Evolutionary conservation across 2,113 vertebrate genomes (phyloP).

Genomic region (Neotoma lepida): DNA sequence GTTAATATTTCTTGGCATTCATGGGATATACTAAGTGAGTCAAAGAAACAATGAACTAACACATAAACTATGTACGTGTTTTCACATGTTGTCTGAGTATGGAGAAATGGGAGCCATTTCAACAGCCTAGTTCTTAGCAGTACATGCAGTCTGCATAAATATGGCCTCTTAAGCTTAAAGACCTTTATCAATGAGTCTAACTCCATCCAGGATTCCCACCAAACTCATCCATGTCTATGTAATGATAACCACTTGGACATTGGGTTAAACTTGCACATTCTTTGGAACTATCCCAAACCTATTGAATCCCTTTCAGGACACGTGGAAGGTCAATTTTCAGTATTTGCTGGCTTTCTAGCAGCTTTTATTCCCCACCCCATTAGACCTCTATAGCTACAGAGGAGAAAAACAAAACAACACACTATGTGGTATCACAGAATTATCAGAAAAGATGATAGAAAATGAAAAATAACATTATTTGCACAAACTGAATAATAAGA

Average conservation of each 20-base stretch:
- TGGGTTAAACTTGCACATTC: background rate
- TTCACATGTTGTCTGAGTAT: background rate
- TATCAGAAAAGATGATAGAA: background rate
- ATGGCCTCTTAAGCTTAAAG: background rate
- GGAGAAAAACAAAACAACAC: background rate
- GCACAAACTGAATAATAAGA: background rate
- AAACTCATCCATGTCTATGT: background rate
- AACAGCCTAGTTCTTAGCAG: background rate
- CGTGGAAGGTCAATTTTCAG: background rate
- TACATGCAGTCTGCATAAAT: background rate
- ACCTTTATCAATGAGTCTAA: background rate
- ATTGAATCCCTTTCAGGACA: background rate
- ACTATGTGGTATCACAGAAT: too few species aligned
- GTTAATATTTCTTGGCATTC: background rate
- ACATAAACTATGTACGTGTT: background rate
- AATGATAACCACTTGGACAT: background rate
- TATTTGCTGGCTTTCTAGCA: background rate
- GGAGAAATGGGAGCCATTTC: background rate
- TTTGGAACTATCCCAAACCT: background rate
- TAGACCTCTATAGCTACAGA: background rate
- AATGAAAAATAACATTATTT: background rate
- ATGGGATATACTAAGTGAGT: background rate
- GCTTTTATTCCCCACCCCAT: background rate
- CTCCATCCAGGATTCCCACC: background rate
- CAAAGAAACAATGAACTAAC: background rate